Evolutionary conservation across 2,113 vertebrate species (phyloP).

Genomic region (Psettodes erumei): DNA sequence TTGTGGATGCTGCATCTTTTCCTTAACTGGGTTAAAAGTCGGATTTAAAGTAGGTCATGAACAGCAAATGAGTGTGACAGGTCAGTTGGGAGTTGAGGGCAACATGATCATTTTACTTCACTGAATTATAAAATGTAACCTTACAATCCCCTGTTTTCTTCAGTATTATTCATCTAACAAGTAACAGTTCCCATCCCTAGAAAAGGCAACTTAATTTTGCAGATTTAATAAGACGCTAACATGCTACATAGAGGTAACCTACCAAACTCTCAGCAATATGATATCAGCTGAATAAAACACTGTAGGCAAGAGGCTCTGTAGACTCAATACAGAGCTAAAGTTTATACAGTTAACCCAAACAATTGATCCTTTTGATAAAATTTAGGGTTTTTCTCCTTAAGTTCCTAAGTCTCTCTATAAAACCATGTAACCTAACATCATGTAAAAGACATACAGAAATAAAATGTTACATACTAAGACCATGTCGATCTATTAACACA

Average conservation of each 20-base stretch:
- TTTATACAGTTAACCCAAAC: slow-evolving; percentile 44
- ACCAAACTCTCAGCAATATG: slow-evolving; percentile 45
- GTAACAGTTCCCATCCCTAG: slow-evolving; percentile 46
- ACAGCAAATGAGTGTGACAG: not conserved
- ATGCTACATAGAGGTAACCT: slow-evolving; percentile 69
- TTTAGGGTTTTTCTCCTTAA: slow-evolving; percentile 43
- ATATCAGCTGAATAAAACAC: slow-evolving; percentile 57
- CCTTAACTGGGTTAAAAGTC: no score
- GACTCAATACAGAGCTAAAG: slow-evolving; percentile 38
- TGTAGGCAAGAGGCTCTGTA: slow-evolving; percentile 49
- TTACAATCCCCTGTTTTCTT: slow-evolving; percentile 23
- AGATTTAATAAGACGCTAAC: slow-evolving; percentile 52
- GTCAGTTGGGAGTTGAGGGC: slow-evolving; percentile 23
- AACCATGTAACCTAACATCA: slow-evolving; percentile 51
- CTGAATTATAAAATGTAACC: slow-evolving; percentile 15
- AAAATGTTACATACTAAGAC: slow-evolving; percentile 47
- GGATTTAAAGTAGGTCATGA: not conserved
- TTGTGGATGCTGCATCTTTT: not conserved
- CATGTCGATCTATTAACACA: slow-evolving; percentile 51
- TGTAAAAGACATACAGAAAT: slow-evolving; percentile 48
- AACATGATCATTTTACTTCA: slow-evolving; percentile 26
- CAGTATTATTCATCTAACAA: slow-evolving; percentile 22
- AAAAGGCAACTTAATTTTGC: slow-evolving; percentile 51
- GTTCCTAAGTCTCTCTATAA: slow-evolving; percentile 57
- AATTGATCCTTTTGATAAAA: slow-evolving; percentile 40